Conservation (phyloP, 92 coral and sea anemone genomes). For the Phymanthus crucifer region DNA sequence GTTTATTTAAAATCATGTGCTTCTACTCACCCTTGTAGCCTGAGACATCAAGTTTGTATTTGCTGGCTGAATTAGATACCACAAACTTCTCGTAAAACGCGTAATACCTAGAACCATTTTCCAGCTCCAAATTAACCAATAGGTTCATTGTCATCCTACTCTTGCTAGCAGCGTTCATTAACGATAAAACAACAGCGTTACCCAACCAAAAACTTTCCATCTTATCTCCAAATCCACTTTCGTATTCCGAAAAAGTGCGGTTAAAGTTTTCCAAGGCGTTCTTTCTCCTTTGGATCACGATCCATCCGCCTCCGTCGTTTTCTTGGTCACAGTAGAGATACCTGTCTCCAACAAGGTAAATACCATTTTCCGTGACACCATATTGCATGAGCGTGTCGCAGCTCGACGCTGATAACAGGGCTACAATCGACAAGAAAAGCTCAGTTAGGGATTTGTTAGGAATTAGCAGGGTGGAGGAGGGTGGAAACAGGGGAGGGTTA, state of each 20-base stretch:
- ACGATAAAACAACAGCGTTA: conserved; percentile 7
- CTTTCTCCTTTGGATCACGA: conserved; percentile 52
- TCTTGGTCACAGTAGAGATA: conserved; percentile 50
- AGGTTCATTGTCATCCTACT: too few species aligned
- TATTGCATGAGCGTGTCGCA: conserved; percentile 17
- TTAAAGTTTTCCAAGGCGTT: conserved; percentile 11
- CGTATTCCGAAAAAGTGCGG: conserved; percentile 37
- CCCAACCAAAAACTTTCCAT: conserved; percentile 51
- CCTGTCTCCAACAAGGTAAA: conserved; percentile 19
- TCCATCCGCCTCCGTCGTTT: conserved; percentile 70
- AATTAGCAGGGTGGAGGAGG: too few species aligned
- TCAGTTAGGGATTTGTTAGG: too few species aligned
- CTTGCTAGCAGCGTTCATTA: conserved; percentile 4
- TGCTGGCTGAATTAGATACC: neutral
- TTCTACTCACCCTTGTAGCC: conserved; percentile 36
- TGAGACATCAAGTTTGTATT: neutral
- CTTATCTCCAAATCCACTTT: conserved; percentile 41
- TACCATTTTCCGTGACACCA: conserved; percentile 34
- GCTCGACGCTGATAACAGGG: neutral
- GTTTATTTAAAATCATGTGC: neutral
- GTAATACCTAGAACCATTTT: conserved; percentile 21
- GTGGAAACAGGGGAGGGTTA: too few species aligned
- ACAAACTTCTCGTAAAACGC: conserved; percentile 27
- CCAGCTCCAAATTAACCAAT: conserved; percentile 18
- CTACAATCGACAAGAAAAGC: neutral